Conservation (phyloP, 2,888 invertebrate species). For the Cancer borealis region DNA sequence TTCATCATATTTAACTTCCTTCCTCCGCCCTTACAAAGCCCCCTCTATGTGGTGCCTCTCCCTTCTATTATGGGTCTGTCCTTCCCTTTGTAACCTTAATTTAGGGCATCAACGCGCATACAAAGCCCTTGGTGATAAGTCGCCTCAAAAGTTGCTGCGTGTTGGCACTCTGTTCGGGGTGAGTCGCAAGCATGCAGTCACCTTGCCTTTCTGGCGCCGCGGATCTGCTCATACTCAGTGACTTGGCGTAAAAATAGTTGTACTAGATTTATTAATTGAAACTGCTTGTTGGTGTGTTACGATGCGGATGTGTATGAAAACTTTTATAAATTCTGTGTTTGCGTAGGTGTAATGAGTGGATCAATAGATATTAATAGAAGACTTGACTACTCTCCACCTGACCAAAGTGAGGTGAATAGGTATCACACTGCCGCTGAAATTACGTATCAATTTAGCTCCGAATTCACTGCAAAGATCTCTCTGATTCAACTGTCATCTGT, state of each 20-base stretch:
- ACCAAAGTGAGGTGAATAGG: no score
- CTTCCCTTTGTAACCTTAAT: neutral
- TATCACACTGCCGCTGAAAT: no score
- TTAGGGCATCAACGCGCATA: neutral
- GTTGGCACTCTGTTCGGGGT: conserved; percentile 7
- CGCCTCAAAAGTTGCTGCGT: neutral
- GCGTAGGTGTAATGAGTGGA: neutral
- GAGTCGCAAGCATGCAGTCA: neutral
- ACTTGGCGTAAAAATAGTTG: neutral
- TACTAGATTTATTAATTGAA: neutral
- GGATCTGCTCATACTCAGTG: neutral
- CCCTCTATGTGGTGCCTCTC: neutral
- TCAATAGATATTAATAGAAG: no score
- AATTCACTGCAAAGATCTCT: no score
- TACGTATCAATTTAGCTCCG: no score
- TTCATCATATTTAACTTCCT: neutral
- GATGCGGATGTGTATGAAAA: neutral
- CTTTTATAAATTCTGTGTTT: neutral
- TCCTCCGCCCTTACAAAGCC: neutral
- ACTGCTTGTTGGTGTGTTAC: neutral
- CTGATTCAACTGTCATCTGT: no score
- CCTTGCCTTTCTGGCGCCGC: neutral
- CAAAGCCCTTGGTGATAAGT: neutral
- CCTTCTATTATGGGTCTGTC: neutral
- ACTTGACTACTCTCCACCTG: no score